Evolutionary conservation across 1,140 invertebrate species (phyloP), one percentile per base, ranked within the genome.

Genomic region (Scaptomyza hsui): DNA sequence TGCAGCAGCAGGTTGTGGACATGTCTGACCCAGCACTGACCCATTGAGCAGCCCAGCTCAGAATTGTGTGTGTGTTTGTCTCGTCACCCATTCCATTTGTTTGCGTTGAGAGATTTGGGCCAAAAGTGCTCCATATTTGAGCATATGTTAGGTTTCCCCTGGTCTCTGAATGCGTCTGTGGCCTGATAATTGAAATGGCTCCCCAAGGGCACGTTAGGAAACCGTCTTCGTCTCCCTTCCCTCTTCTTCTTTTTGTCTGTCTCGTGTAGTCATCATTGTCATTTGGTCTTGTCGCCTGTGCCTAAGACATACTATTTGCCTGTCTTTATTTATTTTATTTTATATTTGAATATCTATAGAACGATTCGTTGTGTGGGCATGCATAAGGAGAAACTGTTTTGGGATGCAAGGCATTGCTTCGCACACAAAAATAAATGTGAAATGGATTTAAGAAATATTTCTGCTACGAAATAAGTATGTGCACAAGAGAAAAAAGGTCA

Each of bases 111-210:
- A 42, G 60, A 60, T 73, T 52, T 51, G 55, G 45, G 32, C 37
- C 41, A 75, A 53, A 75, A 75, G 44, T 72, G 75, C 55, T 75
- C 75, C 72, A 79, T 83, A 83, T 85, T 83, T 67, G 56, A 85
- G 53, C 77, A 86, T 78, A 86, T 86, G 81, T 71, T 79, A 39
- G 60, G 59, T 51, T 75, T 60, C 63, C 35, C 39, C 52, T 49
- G 65, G 47, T 53, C 32, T 47, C 26, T 47, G 65, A 41, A 65
- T 70, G 44, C 52, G 61, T 75, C 73, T 67, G 69, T 42, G 77
- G 70, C 65, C 76, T 80, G 77, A 81, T 85, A 86, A 86, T 86
- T 86, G 81, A 86, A 86, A 86, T 86, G 77, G 61, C 63, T 77
- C 81, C 81, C 81, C 49, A 57, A 62, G 68, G 80, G 49, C 68